Percentiles rank a stretch among this genome's conserved stretches.
Evolutionary conservation across 92 coral and sea anemone genomes (phyloP).

Genomic region (Diadumene lineata): DNA sequence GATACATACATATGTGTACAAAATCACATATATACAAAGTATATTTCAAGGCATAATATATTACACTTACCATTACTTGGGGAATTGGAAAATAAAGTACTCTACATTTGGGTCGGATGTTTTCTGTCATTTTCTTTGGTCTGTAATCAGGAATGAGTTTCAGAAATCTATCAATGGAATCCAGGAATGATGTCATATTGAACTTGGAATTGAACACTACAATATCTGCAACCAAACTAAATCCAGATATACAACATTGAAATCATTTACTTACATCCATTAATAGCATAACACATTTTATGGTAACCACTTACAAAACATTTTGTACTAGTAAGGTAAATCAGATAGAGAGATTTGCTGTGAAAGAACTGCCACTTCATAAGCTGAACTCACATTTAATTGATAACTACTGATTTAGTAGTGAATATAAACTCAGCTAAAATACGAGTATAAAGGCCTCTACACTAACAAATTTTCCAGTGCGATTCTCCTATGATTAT

Average conservation of each 20-base stretch:
- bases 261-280: background rate
- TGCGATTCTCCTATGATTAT: no score
- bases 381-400: no score
- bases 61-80: conserved; percentile 19
- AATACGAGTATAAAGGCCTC: no score
- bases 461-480: no score
- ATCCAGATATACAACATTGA: background rate
- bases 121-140: conserved; percentile 66
- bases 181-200: conserved; percentile 90
- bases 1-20: no score
- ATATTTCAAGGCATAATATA: no score
- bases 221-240: conserved; percentile 90
- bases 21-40: no score
- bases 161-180: conserved; percentile 70
- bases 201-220: conserved; percentile 90
- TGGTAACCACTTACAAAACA: background rate
- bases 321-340: no score
- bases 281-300: background rate
- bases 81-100: conserved; percentile 79
- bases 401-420: no score
- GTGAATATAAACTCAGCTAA: no score
- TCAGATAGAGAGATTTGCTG: no score
- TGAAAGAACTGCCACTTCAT: no score
- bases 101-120: conserved; percentile 76
- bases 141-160: conserved; percentile 90